Base-by-base conservation (phyloP, 2,113 vertebrate species). In the Pardalotus punctatus region DNA sequence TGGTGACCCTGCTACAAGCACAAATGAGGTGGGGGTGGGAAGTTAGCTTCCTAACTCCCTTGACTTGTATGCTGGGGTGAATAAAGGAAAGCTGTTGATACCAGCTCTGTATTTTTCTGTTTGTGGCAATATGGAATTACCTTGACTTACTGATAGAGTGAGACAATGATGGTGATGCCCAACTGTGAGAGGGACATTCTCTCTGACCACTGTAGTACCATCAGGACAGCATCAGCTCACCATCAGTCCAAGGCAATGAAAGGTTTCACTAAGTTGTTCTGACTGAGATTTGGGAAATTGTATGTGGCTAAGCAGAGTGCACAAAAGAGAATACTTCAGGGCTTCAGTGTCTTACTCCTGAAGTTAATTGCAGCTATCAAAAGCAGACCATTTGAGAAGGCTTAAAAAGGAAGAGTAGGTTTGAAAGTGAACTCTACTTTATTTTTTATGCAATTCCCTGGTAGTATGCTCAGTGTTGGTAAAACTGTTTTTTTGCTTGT, bases 1-100 rank as follows among this genome's bases (percentile, higher is more conserved):
- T 31, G 69, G 57, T 94, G 84, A 69, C 20, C 5, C 25, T 57
- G 70, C n/a, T 64, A 15, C 36, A 56, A 72, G 60, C 7, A 5
- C 8, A 28, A 2, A 38, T 24, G n/a, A 0, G 0, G 11, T 8
- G 11, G 29, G 14, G 11, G 8, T 45, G 40, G 9, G 18, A 35
- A 80, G 42, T 9, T 69, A 4, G 21, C 43, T 89, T 53, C 25
- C 20, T 29, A 9, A 45, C 29, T 53, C 23, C 1, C 24, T 67
- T 2, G 2, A 2, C n/a, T 40, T 61, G 19, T 53, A 6, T 5
- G 1, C 48, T 65, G 35, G n/a, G 6, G 9, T 76, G 25, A 54
- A 35, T 60, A 72, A 60, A 82, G 14, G 20, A 67, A 43, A 86
- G 19, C 20, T 20, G n/a, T 51, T 60, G 9, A 13, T 35, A 25